Percentiles rank a stretch among this genome's conserved stretches.
Conservation (phyloP, 92 coral and sea anemone genomes). For the Porites lobata region DNA sequence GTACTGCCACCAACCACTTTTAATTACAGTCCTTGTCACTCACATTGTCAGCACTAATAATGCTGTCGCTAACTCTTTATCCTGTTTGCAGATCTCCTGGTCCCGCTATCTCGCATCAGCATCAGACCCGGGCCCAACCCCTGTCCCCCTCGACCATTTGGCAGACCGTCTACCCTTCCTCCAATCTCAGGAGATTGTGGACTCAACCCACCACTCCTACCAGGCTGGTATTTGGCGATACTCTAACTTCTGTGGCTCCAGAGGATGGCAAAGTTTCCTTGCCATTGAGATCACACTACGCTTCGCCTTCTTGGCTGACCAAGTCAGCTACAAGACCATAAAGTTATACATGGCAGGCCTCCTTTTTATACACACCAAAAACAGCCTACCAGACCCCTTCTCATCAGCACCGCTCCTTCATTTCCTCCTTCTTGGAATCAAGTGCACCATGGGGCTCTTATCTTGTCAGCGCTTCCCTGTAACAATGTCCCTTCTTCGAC, state of each 20-base stretch:
- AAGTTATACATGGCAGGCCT: background rate
- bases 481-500: background rate
- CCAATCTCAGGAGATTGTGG: background rate
- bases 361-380: background rate
- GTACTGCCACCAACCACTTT: conserved; percentile 5
- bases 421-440: background rate
- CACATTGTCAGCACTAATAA: conserved; percentile 10
- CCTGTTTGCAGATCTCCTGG: background rate
- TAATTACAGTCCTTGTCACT: conserved; percentile 3
- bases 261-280: conserved; percentile 6
- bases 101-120: conserved; percentile 3
- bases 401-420: too few relatives aligned
- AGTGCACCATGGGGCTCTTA: background rate
- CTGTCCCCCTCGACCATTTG: background rate
- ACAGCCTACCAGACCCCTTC: too few relatives aligned
- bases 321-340: background rate
- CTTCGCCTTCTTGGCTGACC: conserved; percentile 17
- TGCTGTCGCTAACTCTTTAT: background rate
- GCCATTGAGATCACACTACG: conserved; percentile 7
- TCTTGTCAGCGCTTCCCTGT: background rate
- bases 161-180: background rate
- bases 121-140: background rate
- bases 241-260: conserved; percentile 14
- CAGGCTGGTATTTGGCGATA: background rate
- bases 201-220: background rate